Percentiles rank a stretch among this genome's conserved stretches.
These are phyloP conservation scores for Hyperoplus lanceolatus DNA, from an alignment of 2,797 vertebrate genomes.

Conservation along the genomic window DNA sequence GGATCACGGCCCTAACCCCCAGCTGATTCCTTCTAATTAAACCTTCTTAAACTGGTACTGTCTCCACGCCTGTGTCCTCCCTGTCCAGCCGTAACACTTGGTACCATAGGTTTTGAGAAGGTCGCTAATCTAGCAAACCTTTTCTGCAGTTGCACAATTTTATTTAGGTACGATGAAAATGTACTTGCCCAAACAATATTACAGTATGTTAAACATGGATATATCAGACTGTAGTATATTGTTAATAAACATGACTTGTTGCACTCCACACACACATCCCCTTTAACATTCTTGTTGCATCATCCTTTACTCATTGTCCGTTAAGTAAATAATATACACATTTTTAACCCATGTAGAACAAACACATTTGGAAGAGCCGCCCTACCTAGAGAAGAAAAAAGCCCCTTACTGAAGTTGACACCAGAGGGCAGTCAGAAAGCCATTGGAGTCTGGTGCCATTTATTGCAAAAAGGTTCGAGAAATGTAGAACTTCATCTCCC, in stretches of 20 bases:
- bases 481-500: constrained; percentile 18
- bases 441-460: constrained; percentile 23
- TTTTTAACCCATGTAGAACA: constrained; percentile 24
- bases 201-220: too few species aligned
- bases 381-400: constrained; percentile 2
- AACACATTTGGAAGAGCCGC: constrained; percentile 19
- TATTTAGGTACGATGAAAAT: too few species aligned
- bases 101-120: too few species aligned
- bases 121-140: too few species aligned
- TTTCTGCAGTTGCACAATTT: too few species aligned
- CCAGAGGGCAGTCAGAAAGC: constrained; percentile 41
- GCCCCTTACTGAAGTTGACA: constrained; percentile 24
- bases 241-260: neutral
- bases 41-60: too few species aligned
- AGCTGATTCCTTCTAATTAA: too few species aligned
- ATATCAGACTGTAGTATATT: neutral
- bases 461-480: constrained; percentile 12
- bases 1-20: too few species aligned
- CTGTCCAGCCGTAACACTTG: too few species aligned
- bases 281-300: constrained; percentile 13
- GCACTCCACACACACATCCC: neutral
- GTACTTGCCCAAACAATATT: too few species aligned
- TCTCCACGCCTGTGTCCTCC: too few species aligned
- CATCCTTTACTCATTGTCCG: constrained; percentile 20
- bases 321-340: neutral